These are phyloP conservation scores for Schizothorax lantsangensis DNA, from an alignment of 2,797 vertebrate genomes.

Conservation along the genomic window DNA sequence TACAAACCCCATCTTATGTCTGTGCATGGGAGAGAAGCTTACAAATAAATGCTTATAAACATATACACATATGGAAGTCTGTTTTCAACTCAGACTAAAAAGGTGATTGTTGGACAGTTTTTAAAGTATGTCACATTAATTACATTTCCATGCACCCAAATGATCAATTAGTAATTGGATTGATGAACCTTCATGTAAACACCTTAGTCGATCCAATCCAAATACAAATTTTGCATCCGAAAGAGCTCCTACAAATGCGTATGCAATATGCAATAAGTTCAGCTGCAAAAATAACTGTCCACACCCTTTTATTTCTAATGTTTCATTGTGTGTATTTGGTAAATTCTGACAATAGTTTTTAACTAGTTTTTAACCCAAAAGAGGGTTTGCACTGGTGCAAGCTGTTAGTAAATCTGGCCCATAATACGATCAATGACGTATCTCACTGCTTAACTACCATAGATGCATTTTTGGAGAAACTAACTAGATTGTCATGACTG, in stretches of 20 bases:
- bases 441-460: background rate
- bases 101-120: background rate
- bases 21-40: background rate
- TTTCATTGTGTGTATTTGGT: background rate
- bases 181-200: background rate
- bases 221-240: background rate
- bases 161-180: background rate
- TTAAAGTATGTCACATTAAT: background rate
- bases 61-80: background rate
- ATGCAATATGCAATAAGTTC: background rate
- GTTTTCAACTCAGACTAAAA: background rate
- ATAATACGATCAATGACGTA: background rate
- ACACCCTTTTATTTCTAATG: background rate
- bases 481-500: background rate
- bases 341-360: background rate
- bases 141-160: background rate
- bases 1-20: slow-evolving; percentile 23
- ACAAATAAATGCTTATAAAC: slow-evolving; percentile 6
- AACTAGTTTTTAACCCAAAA: no score
- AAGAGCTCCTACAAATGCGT: background rate
- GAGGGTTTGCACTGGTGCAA: no score
- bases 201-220: background rate
- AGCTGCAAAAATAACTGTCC: background rate
- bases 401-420: no score
- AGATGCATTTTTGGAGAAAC: no score